Evolutionary conservation across 2,888 invertebrate species (phyloP).

Genomic region (Cacoxenus indagator): DNA sequence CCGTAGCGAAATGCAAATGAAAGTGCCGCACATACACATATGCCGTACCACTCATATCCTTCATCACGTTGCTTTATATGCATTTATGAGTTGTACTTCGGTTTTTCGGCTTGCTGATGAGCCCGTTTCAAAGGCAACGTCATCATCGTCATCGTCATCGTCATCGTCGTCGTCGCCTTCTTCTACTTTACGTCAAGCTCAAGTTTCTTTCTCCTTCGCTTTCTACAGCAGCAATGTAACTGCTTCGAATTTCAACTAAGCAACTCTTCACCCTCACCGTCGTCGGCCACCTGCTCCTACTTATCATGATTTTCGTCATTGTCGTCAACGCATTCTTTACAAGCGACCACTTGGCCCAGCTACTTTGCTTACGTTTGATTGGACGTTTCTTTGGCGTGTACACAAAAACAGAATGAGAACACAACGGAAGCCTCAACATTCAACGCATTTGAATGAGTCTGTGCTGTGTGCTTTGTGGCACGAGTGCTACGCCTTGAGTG

Average conservation of each 20-base stretch:
- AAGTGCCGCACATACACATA: neutral
- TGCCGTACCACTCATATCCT: neutral
- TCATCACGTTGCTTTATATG: neutral
- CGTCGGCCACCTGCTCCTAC: neutral
- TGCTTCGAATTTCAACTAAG: neutral
- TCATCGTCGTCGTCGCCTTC: neutral
- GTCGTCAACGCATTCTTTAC: too few species aligned
- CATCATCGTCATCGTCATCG: neutral
- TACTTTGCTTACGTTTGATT: slow-evolving; percentile 3
- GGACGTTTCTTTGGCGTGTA: neutral
- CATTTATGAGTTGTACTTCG: slow-evolving; percentile 3
- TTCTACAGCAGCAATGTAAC: neutral
- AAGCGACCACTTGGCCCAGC: neutral
- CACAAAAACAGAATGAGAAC: neutral
- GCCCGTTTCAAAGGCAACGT: neutral
- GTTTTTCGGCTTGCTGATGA: neutral
- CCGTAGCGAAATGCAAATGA: slow-evolving; percentile 7
- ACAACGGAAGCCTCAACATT: neutral
- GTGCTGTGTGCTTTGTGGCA: neutral
- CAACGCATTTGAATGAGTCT: neutral
- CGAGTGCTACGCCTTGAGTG: neutral
- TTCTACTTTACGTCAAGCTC: neutral
- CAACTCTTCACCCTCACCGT: neutral
- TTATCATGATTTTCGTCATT: too few species aligned
- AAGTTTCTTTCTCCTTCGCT: neutral